Percentiles rank a stretch among this genome's conserved stretches.
phyloP scores from a whole-genome alignment of 2,113 vertebrate species.

The Arvicanthis niloticus region DNA sequence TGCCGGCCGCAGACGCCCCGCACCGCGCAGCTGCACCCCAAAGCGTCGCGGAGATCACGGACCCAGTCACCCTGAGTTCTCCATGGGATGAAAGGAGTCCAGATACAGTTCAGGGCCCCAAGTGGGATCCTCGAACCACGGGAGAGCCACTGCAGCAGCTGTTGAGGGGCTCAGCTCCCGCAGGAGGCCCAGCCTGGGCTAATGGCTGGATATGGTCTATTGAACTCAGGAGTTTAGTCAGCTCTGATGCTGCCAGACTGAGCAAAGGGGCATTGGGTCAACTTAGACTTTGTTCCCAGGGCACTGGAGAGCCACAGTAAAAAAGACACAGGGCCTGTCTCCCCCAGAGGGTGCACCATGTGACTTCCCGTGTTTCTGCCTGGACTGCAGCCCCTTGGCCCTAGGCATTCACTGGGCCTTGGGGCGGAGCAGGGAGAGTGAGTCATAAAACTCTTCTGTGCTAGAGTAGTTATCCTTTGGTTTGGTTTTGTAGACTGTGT shows the following conservation, averaged over 20 bases:
- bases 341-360: background rate
- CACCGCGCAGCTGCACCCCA: background rate
- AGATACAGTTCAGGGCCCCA: background rate
- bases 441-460: too few relatives aligned
- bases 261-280: background rate
- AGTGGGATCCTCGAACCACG: background rate
- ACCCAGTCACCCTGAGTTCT: background rate
- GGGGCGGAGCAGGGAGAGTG: background rate
- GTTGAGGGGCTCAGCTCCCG: background rate
- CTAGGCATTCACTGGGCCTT: background rate
- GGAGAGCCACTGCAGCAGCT: background rate
- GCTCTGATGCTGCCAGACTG: background rate
- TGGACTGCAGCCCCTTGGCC: background rate
- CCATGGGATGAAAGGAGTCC: background rate
- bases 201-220: background rate
- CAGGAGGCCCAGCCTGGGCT: background rate
- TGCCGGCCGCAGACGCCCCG: slow-evolving; percentile 65
- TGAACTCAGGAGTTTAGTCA: background rate
- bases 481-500: background rate
- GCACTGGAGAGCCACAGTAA: background rate
- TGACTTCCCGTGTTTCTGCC: background rate
- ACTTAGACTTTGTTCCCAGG: background rate
- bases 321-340: background rate
- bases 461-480: background rate
- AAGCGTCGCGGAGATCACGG: background rate